Evolutionary conservation across 2,113 vertebrate species (phyloP).

Genomic region (Notiomystis cincta): DNA sequence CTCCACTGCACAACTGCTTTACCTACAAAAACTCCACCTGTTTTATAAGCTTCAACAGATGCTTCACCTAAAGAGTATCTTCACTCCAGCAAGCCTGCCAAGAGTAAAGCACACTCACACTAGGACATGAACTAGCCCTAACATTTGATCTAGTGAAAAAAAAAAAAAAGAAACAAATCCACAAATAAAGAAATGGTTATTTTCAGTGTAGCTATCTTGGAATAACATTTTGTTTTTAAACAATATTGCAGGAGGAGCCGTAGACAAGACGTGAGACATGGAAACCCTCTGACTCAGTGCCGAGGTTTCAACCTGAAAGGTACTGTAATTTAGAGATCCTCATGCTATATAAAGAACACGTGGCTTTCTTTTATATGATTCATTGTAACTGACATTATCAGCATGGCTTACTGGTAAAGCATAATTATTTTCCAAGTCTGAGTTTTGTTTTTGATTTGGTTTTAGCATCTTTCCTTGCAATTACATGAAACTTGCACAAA

Average conservation of each 20-base stretch:
- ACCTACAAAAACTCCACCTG: neutral
- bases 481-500: neutral
- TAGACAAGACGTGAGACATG: slow-evolving; percentile 93
- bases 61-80: neutral
- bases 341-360: neutral
- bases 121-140: neutral
- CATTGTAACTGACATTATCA: neutral
- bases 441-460: neutral
- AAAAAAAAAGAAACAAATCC: neutral
- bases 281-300: slow-evolving; percentile 95
- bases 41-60: neutral
- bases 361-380: neutral
- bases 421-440: neutral
- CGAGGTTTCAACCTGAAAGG: slow-evolving; percentile 98
- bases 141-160: neutral
- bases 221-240: neutral
- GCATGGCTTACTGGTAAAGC: neutral
- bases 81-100: neutral
- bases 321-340: slow-evolving; percentile 55
- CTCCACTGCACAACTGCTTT: neutral
- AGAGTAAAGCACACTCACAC: neutral
- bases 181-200: neutral
- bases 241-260: slow-evolving; percentile 84
- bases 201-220: neutral
- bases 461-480: neutral